Percentiles rank a stretch among this genome's conserved stretches.
Evolutionary conservation across 2,113 vertebrate species (phyloP).

Genomic region (Tupaia chinensis): DNA sequence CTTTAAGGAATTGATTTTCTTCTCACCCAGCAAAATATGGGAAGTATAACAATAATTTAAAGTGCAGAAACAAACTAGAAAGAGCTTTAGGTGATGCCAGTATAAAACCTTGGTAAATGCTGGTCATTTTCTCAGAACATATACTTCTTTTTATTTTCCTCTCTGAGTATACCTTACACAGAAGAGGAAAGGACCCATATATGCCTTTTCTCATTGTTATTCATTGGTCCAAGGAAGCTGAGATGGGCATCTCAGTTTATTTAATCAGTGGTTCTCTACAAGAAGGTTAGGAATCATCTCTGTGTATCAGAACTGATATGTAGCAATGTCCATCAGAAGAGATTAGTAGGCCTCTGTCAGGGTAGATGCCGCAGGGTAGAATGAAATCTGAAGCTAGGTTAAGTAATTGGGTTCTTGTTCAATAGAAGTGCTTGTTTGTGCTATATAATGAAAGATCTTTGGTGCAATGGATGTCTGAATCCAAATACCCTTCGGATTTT

Average conservation of each 20-base stretch:
- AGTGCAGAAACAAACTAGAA: neutral
- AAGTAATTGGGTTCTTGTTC: conserved; percentile 99
- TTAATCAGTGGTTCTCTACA: conserved; percentile 93
- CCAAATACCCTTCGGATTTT: conserved; percentile 89
- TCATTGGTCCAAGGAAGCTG: conserved; percentile 91
- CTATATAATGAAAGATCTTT: conserved; percentile 89
- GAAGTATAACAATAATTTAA: neutral
- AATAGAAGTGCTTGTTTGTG: conserved; percentile 92
- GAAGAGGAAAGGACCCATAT: conserved; percentile 77
- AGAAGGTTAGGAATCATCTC: conserved; percentile 89
- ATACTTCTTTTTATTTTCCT: conserved; percentile 59
- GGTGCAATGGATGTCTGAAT: conserved; percentile 87
- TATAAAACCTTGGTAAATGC: neutral
- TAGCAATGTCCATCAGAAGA: conserved; percentile 91
- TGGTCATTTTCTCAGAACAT: conserved; percentile 55
- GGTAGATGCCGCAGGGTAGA: conserved; percentile 88
- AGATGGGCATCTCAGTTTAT: conserved; percentile 94
- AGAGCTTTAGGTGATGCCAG: neutral
- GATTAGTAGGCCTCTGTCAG: conserved; percentile 93
- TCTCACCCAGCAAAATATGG: neutral
- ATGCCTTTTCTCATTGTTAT: conserved; percentile 92
- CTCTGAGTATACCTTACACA: conserved; percentile 65
- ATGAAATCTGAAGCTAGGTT: conserved; percentile 93
- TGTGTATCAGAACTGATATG: conserved; percentile 87
- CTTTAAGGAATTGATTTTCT: conserved; percentile 9